Conservation (phyloP, 2,888 invertebrate species). For the Drosophila histrio region DNA sequence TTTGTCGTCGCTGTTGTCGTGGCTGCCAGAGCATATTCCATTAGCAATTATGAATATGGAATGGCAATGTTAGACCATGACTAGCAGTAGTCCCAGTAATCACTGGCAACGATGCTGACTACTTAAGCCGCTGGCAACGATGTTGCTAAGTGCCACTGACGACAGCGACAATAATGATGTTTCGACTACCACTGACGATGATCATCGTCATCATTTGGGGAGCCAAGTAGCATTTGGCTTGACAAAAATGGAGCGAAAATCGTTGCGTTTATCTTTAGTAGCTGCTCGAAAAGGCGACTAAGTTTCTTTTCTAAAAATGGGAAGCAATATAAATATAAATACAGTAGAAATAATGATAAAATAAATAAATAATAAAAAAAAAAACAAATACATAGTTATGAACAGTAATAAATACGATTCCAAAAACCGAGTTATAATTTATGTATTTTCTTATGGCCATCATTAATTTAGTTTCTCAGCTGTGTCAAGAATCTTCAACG, state of each 20-base stretch:
- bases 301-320: slow-evolving; percentile 20
- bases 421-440: neutral
- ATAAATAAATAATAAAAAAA: neutral
- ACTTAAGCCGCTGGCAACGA: slow-evolving; percentile 73
- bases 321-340: too few species aligned
- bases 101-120: slow-evolving; percentile 62
- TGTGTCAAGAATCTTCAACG: neutral
- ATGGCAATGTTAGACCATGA: slow-evolving; percentile 67
- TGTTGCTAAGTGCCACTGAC: slow-evolving; percentile 70
- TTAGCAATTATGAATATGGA: slow-evolving; percentile 83
- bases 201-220: neutral
- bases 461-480: neutral
- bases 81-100: slow-evolving; percentile 66
- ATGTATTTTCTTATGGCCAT: too few species aligned
- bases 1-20: slow-evolving; percentile 26
- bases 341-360: too few species aligned
- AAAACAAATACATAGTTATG: neutral
- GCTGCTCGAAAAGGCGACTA: slow-evolving; percentile 29
- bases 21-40: slow-evolving; percentile 80
- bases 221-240: slow-evolving; percentile 39
- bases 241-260: slow-evolving; percentile 27
- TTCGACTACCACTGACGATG: slow-evolving; percentile 10
- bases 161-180: slow-evolving; percentile 16
- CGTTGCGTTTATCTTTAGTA: slow-evolving; percentile 10
- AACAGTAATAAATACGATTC: too few species aligned